Conservation (phyloP, 2,113 vertebrate species). For the Planiliza haematocheilus region DNA sequence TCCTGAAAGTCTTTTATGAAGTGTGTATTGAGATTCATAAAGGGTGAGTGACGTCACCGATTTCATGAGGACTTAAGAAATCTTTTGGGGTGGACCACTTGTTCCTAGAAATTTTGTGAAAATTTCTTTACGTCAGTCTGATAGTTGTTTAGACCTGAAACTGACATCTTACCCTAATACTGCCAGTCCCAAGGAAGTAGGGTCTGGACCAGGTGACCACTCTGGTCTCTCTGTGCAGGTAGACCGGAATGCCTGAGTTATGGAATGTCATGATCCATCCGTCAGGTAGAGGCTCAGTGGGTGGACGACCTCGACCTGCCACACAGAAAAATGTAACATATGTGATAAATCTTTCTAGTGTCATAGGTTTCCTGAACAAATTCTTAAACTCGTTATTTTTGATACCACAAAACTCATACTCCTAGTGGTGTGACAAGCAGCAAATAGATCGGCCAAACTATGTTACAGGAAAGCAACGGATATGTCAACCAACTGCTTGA, state of each 20-base stretch:
- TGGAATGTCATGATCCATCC: slow-evolving; percentile 99
- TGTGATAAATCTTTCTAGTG: not conserved
- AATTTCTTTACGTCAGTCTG: too few species aligned
- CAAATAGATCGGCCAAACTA: too few species aligned
- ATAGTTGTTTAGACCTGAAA: not conserved
- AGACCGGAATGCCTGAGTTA: slow-evolving; percentile 99
- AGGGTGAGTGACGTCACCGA: too few species aligned
- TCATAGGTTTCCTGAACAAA: too few species aligned
- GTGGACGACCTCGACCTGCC: slow-evolving; percentile 95
- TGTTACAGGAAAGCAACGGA: too few species aligned
- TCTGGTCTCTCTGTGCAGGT: slow-evolving; percentile 97
- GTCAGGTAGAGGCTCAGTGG: slow-evolving; percentile 96
- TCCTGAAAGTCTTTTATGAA: too few species aligned
- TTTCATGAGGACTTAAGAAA: too few species aligned
- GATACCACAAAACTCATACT: not conserved
- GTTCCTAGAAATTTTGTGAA: too few species aligned
- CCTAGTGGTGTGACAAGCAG: not conserved
- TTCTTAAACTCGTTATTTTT: too few species aligned
- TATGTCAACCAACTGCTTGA: too few species aligned
- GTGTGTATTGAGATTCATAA: too few species aligned
- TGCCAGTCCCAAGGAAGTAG: slow-evolving; percentile 98
- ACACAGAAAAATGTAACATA: not conserved
- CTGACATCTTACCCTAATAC: slow-evolving; percentile 91
- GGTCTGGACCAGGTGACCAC: slow-evolving; percentile 99
- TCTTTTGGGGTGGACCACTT: too few species aligned